Percentiles rank a stretch among this genome's conserved stretches.
Evolutionary conservation across 2,888 invertebrate genomes (phyloP).

Genomic region (Brachyopa scutellaris): DNA sequence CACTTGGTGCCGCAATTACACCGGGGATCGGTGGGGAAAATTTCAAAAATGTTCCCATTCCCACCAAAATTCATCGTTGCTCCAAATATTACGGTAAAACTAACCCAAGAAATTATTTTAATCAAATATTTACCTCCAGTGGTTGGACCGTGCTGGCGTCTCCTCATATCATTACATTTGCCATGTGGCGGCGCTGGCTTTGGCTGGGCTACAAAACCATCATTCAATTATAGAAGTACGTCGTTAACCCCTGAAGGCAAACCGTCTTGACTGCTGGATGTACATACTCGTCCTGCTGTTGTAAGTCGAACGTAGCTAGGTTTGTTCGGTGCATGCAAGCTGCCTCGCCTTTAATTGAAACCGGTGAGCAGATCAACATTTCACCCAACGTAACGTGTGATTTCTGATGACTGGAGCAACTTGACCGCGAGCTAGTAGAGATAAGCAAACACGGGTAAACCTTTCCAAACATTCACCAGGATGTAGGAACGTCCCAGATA

Average conservation of each 20-base stretch:
- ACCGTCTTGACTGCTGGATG: no score
- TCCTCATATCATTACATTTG: slow-evolving; percentile 4
- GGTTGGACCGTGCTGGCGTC: background rate
- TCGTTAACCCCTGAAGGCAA: background rate
- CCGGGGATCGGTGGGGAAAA: slow-evolving; percentile 15
- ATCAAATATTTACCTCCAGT: slow-evolving; percentile 60
- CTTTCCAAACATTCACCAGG: slow-evolving; percentile 32
- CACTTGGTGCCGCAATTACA: slow-evolving; percentile 29
- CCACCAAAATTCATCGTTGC: slow-evolving; percentile 11
- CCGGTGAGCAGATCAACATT: slow-evolving; percentile 50
- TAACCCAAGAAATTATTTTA: slow-evolving; percentile 59
- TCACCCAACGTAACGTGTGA: slow-evolving; percentile 48
- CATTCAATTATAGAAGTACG: slow-evolving; percentile 51
- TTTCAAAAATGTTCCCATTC: background rate
- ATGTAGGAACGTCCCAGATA: slow-evolving; percentile 39
- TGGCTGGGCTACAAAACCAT: slow-evolving; percentile 19
- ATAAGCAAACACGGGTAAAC: slow-evolving; percentile 51
- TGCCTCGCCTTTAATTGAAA: slow-evolving; percentile 55
- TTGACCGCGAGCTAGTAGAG: slow-evolving; percentile 41
- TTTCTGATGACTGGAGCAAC: slow-evolving; percentile 57
- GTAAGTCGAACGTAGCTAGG: no score
- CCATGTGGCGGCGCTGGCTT: no score
- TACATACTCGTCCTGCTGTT: no score
- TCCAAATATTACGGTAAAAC: slow-evolving; percentile 29
- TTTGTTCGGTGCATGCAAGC: background rate